phyloP scores from a whole-genome alignment of 2,797 vertebrate species.

The Micropoecilia bifurca region DNA sequence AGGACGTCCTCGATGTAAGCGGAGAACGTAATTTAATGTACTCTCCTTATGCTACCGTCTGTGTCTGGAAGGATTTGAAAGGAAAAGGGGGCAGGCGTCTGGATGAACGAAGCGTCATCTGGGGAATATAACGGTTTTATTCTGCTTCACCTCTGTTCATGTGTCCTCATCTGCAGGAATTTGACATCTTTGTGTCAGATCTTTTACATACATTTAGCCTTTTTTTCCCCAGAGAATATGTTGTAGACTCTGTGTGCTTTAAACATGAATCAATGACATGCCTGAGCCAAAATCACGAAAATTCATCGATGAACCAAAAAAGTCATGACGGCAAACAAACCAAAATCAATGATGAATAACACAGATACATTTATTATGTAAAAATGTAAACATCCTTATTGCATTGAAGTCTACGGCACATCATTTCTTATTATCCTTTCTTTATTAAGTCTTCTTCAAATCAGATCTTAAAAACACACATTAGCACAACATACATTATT shows the following conservation, averaged over 20 bases:
- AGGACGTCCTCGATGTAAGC: constrained; percentile 94
- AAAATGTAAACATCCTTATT: neutral
- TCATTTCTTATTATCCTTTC: neutral
- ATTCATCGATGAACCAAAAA: neutral
- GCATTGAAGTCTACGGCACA: neutral
- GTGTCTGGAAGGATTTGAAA: neutral
- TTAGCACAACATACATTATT: constrained; percentile 3
- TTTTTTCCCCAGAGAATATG: constrained; percentile 5
- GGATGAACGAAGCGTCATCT: neutral
- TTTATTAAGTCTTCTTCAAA: neutral
- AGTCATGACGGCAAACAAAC: neutral
- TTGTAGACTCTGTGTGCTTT: constrained; percentile 9
- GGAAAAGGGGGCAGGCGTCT: neutral
- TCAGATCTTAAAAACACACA: neutral
- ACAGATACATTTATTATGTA: neutral
- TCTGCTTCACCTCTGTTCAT: constrained; percentile 8
- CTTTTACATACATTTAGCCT: constrained; percentile 9
- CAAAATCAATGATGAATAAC: neutral
- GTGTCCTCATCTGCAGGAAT: constrained; percentile 1
- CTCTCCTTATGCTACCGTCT: neutral
- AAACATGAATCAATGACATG: neutral
- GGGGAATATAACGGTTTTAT: neutral
- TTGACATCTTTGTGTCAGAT: constrained; percentile 22
- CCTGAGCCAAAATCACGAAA: neutral
- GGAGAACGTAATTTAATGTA: neutral